Evolutionary conservation across 2,113 vertebrate genomes (phyloP).

Genomic region (Salvator merianae): DNA sequence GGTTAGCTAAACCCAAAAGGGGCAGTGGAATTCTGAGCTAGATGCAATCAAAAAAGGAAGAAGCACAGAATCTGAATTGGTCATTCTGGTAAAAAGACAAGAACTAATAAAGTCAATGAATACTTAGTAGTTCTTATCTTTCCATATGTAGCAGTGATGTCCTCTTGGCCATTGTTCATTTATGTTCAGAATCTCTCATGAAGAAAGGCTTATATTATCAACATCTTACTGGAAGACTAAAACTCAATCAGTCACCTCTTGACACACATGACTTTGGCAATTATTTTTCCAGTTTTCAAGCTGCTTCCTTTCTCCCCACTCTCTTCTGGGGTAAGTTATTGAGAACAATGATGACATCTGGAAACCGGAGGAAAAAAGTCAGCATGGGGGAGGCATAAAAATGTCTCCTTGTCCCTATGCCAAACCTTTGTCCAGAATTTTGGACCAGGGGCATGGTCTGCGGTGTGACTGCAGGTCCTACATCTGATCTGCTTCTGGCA

Average conservation of each 20-base stretch:
- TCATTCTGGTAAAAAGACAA: neutral
- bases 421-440: too few species aligned
- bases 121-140: neutral
- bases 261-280: neutral
- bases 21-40: too few species aligned
- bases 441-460: too few species aligned
- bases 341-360: conserved; percentile 18
- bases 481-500: too few species aligned
- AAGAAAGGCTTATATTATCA: neutral
- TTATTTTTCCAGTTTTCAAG: neutral
- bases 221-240: neutral
- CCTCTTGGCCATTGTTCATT: too few species aligned
- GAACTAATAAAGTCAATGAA: neutral
- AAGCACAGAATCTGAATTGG: neutral
- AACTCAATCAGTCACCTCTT: neutral
- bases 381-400: too few species aligned
- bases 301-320: neutral
- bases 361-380: neutral
- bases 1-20: too few species aligned
- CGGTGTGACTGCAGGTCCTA: too few species aligned
- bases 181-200: neutral
- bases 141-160: neutral
- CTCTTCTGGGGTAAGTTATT: neutral
- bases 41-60: neutral
- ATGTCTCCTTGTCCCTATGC: too few species aligned